Evolutionary conservation across 2,888 invertebrate species (phyloP).

Genomic region (Coelinius sp.): DNA sequence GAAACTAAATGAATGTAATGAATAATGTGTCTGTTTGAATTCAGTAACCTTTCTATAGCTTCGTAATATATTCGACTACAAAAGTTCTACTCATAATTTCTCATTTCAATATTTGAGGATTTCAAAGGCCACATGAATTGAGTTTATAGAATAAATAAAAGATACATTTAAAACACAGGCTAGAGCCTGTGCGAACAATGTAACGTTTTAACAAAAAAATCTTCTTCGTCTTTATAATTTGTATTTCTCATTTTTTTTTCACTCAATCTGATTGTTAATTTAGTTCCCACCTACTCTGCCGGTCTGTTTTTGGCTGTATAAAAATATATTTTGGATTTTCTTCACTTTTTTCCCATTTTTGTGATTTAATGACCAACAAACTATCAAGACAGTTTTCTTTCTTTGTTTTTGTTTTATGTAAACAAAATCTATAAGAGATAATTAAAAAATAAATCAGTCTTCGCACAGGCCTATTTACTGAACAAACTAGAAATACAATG

Average conservation of each 20-base stretch:
- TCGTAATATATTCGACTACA: not conserved
- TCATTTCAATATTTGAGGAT: conserved; percentile 12
- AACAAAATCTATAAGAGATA: conserved; percentile 25
- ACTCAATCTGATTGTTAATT: conserved; percentile 13
- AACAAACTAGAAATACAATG: conserved; percentile 49
- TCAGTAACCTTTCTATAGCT: not conserved
- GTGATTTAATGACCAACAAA: conserved; percentile 34
- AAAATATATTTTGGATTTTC: conserved; percentile 40
- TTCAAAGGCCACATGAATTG: not conserved
- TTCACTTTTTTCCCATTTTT: conserved; percentile 15
- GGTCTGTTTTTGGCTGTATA: conserved; percentile 31
- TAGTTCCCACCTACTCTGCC: conserved; percentile 8
- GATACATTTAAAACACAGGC: conserved; percentile 9
- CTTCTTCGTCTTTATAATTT: not conserved
- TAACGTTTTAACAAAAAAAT: not conserved
- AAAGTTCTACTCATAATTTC: not conserved
- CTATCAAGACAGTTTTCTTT: conserved; percentile 20
- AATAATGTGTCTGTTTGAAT: not conserved
- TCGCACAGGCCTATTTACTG: conserved; percentile 59
- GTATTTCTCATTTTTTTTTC: not conserved
- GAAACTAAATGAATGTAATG: not conserved
- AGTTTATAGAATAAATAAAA: conserved; percentile 21
- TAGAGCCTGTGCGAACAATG: conserved; percentile 26
- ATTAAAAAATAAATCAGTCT: conserved; percentile 50
- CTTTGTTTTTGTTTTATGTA: not conserved